These are phyloP conservation scores for Bufo bufo DNA, from an alignment of 2,113 vertebrate genomes.

Conservation along the genomic window DNA sequence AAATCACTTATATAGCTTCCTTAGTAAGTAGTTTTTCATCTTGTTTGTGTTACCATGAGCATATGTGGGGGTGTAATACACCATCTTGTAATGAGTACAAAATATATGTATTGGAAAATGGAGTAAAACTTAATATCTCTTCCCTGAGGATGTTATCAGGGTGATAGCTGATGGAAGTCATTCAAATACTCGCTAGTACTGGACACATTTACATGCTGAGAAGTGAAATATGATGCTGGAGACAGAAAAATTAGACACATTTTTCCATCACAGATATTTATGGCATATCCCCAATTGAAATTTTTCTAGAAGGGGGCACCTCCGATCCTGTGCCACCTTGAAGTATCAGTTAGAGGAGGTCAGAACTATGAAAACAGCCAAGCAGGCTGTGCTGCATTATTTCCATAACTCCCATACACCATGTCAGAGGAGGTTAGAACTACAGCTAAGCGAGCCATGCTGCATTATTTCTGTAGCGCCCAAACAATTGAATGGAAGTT, in stretches of 20 bases:
- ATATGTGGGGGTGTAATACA: slow-evolving; percentile 25
- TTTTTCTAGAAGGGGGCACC: too few relatives aligned
- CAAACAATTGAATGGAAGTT: too few relatives aligned
- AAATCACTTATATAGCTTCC: slow-evolving; percentile 24
- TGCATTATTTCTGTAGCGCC: too few relatives aligned
- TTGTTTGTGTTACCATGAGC: background rate
- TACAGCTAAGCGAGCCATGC: too few relatives aligned
- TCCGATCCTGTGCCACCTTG: too few relatives aligned
- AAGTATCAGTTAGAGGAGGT: too few relatives aligned
- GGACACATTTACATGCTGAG: background rate
- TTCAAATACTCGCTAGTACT: background rate
- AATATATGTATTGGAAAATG: background rate
- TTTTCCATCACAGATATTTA: too few relatives aligned
- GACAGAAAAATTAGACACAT: background rate
- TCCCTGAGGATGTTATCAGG: background rate
- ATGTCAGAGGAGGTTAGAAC: too few relatives aligned
- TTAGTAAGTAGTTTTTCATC: background rate
- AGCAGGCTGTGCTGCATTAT: too few relatives aligned
- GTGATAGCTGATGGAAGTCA: background rate
- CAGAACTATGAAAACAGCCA: too few relatives aligned
- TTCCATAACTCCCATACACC: too few relatives aligned
- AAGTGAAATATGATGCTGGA: background rate
- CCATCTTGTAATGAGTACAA: background rate
- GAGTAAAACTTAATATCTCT: background rate
- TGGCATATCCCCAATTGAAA: too few relatives aligned